Evolutionary conservation across 2,888 invertebrate genomes (phyloP).

Genomic region (Drosophila nr. medialis): DNA sequence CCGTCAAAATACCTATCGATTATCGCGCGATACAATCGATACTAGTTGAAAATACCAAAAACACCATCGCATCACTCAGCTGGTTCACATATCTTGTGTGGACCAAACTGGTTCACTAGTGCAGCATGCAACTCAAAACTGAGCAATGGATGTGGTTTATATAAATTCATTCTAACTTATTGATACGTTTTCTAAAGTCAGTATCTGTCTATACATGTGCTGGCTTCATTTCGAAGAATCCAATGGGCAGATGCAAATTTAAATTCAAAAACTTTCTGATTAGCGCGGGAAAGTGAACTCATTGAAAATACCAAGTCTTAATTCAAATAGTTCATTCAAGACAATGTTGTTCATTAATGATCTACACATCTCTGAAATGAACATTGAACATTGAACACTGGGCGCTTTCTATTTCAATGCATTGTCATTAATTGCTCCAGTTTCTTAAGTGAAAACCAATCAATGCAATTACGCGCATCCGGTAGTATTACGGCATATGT

Average conservation of each 20-base stretch:
- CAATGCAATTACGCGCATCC: slow-evolving; percentile 63
- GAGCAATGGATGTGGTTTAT: neutral
- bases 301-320: neutral
- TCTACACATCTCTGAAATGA: slow-evolving; percentile 4
- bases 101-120: slow-evolving; percentile 5
- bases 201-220: neutral
- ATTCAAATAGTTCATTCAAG: neutral
- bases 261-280: neutral
- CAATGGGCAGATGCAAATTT: neutral
- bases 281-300: neutral
- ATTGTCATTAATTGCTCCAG: slow-evolving; percentile 69
- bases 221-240: neutral
- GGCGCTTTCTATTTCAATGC: slow-evolving; percentile 75
- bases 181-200: neutral
- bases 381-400: slow-evolving; percentile 16
- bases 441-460: slow-evolving; percentile 72
- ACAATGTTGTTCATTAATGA: neutral
- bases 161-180: neutral
- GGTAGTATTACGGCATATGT: slow-evolving; percentile 61
- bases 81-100: neutral
- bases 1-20: slow-evolving; percentile 12
- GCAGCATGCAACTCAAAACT: neutral
- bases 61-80: neutral
- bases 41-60: slow-evolving; percentile 17
- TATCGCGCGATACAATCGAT: neutral